phyloP scores from a whole-genome alignment of 2,797 vertebrate species.

The Orestias chungarensis region DNA sequence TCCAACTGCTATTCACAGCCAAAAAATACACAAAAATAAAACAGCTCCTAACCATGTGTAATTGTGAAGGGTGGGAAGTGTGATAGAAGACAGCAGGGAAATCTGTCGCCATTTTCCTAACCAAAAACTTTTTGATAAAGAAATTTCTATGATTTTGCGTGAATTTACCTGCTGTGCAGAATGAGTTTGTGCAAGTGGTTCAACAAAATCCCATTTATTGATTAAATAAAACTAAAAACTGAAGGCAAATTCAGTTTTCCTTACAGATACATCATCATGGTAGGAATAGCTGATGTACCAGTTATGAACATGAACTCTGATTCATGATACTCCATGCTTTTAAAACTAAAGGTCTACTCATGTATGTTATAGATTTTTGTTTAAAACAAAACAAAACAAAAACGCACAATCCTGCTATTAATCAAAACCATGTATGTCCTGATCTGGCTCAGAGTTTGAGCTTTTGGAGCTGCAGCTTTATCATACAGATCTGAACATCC shows the following conservation, averaged over 20 bases:
- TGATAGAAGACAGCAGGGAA: slow-evolving; percentile 16
- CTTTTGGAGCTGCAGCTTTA: neutral
- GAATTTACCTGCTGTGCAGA: neutral
- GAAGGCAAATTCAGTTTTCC: no score
- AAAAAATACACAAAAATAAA: slow-evolving; percentile 13
- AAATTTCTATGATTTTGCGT: neutral
- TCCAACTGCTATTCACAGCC: slow-evolving; percentile 32
- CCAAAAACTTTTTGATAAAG: slow-evolving; percentile 1
- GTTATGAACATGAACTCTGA: neutral
- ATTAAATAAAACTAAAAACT: neutral
- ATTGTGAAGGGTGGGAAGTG: slow-evolving; percentile 17
- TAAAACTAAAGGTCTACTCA: neutral
- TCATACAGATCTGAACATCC: slow-evolving; percentile 2
- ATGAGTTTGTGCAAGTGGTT: neutral
- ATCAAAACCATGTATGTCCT: neutral
- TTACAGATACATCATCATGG: neutral
- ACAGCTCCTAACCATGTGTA: slow-evolving; percentile 9
- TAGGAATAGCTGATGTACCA: neutral
- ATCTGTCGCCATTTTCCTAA: slow-evolving; percentile 5
- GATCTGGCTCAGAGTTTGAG: neutral
- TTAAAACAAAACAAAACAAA: no score
- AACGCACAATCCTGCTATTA: no score
- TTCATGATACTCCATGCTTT: neutral
- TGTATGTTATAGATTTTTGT: neutral
- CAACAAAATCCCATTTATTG: neutral